Evolutionary conservation across 2,113 vertebrate genomes (phyloP), one percentile per base, ranked within the genome.

Genomic region (Pomatostomus ruficeps): DNA sequence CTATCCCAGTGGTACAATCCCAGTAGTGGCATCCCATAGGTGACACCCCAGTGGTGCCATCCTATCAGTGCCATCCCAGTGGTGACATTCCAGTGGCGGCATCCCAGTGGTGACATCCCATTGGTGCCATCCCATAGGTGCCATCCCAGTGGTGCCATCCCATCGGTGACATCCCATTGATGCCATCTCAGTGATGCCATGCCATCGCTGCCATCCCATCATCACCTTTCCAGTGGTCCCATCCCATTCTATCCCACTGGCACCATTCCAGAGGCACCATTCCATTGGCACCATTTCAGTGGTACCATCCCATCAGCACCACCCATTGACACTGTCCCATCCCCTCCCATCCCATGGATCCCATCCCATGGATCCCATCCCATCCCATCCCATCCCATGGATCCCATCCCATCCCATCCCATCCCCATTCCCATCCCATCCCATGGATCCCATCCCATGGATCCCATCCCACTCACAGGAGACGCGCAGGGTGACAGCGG

Each of bases 381-480:
- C 36, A 28, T 62, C 16, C 36, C 38, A 12, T 25, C 13, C 14
- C 24, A 15, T 9, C 19, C 7, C 11, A 26, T n/a, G n/a, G n/a
- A n/a, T 15, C n/a, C 23, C 35, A 24, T 21, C 46, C 36, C 28
- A 24, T 1, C 22, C 62, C 16, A 14, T 11, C 21, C 35, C n/a
- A 1, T 12, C 4, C 42, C 24, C 0, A 2, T 25, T 20, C 31
- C 16, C 2, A 2, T 15, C 22, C 43, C 55, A 12, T 22, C 8
- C 28, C 24, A 52, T n/a, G n/a, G n/a, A n/a, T 15, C n/a, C 23
- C 35, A 24, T 21, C 46, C 36, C 28, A 24, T 1, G 21, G 0
- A 2, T 15, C 22, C 43, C 55, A 12, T 22, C 8, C 28, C 24
- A 52, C 98, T 97, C 96, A 98, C 98, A 98, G 66, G 19, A 83